phyloP scores from a whole-genome alignment of 1,140 invertebrate genomes.

The Hyposmocoma kahamanoa region DNA sequence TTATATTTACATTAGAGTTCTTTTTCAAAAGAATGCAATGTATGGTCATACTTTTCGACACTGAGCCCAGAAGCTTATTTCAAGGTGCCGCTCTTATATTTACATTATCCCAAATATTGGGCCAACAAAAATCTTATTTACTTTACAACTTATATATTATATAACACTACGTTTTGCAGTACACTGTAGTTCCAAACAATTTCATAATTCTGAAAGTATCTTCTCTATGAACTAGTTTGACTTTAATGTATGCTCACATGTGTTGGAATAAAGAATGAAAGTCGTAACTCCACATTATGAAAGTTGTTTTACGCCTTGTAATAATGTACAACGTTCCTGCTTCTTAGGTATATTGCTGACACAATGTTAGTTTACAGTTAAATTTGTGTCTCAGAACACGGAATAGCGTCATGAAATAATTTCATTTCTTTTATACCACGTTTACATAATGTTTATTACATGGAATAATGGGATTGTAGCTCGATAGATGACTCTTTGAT shows the following conservation, averaged over 20 bases:
- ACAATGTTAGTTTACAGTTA: too few relatives aligned
- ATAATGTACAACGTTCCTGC: neutral
- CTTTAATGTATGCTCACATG: slow-evolving; percentile 36
- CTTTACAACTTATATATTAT: slow-evolving; percentile 39
- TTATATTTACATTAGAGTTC: too few relatives aligned
- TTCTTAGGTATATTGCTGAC: too few relatives aligned
- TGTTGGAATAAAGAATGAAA: slow-evolving; percentile 38
- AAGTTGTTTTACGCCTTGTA: slow-evolving; percentile 3
- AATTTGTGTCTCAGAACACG: too few relatives aligned
- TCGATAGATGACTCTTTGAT: too few relatives aligned
- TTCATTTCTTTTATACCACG: too few relatives aligned
- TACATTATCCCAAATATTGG: slow-evolving; percentile 52
- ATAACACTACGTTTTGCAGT: slow-evolving; percentile 22
- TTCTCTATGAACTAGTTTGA: slow-evolving; percentile 32
- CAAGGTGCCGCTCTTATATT: slow-evolving; percentile 58
- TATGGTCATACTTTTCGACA: too few relatives aligned
- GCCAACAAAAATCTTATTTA: slow-evolving; percentile 25
- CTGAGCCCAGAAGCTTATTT: slow-evolving; percentile 47
- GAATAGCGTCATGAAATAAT: too few relatives aligned
- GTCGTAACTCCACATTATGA: slow-evolving; percentile 15
- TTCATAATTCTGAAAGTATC: slow-evolving; percentile 3
- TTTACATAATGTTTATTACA: too few relatives aligned
- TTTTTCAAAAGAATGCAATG: too few relatives aligned
- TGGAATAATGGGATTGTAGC: too few relatives aligned
- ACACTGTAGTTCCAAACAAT: slow-evolving; percentile 23